A percentile compares a stretch with the other conserved stretches of the same genome.
Conservation (phyloP, 2,113 vertebrate species). For the Nettapus auritus region DNA sequence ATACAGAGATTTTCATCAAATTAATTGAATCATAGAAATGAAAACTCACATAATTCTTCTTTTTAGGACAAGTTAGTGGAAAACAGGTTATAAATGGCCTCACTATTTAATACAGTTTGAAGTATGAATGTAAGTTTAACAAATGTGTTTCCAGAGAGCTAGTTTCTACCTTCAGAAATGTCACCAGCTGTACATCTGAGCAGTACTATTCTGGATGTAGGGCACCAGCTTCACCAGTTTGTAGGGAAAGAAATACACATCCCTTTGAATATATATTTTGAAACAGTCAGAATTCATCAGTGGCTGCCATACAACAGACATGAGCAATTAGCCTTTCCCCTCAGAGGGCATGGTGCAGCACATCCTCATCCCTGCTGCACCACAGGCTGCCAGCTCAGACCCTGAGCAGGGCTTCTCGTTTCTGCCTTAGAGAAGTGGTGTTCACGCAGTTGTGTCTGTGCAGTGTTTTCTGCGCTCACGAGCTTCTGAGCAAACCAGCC, state of each 20-base stretch:
- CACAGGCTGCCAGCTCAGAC: neutral
- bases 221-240: neutral
- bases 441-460: neutral
- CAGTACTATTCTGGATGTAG: rapidly evolving
- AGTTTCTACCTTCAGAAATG: neutral
- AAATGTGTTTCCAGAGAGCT: neutral
- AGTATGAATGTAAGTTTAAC: neutral
- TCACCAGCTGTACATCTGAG: neutral
- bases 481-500: too few relatives aligned
- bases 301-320: rapidly evolving
- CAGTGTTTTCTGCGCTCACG: neutral
- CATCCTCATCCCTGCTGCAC: neutral
- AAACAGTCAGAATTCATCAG: neutral
- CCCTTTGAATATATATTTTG: neutral
- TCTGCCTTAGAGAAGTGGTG: neutral
- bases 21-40: neutral
- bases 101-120: neutral
- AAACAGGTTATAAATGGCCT: neutral
- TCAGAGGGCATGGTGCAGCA: neutral
- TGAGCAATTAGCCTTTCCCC: neutral
- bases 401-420: neutral
- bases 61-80: neutral
- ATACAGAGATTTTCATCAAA: neutral
- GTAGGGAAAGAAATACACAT: neutral
- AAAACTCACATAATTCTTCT: neutral